These are phyloP conservation scores for Hartigia nigra DNA, from an alignment of 2,888 invertebrate species.

Conservation along the genomic window DNA sequence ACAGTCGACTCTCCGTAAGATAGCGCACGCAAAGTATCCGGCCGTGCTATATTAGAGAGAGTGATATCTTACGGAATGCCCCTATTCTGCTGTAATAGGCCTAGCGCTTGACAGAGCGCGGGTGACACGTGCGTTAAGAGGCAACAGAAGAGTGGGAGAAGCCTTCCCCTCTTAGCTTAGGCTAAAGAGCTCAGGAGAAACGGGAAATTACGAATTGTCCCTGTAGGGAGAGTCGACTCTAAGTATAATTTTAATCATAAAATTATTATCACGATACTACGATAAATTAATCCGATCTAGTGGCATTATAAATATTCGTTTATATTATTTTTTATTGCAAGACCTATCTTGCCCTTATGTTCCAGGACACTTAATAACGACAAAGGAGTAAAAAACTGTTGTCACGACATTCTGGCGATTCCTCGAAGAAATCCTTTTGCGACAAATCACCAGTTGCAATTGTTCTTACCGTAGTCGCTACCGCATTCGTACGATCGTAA, in stretches of 20 bases:
- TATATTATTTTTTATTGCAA: neutral
- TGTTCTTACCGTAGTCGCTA: neutral
- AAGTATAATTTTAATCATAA: neutral
- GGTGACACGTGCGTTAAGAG: too few species aligned
- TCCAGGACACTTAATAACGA: neutral
- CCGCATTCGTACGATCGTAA: neutral
- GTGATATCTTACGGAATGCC: too few species aligned
- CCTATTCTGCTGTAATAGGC: too few species aligned
- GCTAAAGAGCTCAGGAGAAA: too few species aligned
- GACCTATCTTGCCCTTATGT: neutral
- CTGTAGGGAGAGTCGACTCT: too few species aligned
- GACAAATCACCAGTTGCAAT: neutral
- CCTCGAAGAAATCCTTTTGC: neutral
- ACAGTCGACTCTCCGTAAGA: too few species aligned
- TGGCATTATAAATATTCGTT: neutral
- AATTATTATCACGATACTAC: neutral
- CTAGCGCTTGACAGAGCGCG: too few species aligned
- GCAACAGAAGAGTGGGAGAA: too few species aligned
- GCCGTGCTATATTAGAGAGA: too few species aligned
- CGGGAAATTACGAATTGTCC: too few species aligned
- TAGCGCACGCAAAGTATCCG: too few species aligned
- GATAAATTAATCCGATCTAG: neutral
- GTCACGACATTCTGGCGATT: neutral
- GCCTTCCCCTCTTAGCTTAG: too few species aligned
- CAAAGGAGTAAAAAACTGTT: neutral